Evolutionary conservation across 2,888 invertebrate species (phyloP).

Genomic region (Trisateles emortualis): DNA sequence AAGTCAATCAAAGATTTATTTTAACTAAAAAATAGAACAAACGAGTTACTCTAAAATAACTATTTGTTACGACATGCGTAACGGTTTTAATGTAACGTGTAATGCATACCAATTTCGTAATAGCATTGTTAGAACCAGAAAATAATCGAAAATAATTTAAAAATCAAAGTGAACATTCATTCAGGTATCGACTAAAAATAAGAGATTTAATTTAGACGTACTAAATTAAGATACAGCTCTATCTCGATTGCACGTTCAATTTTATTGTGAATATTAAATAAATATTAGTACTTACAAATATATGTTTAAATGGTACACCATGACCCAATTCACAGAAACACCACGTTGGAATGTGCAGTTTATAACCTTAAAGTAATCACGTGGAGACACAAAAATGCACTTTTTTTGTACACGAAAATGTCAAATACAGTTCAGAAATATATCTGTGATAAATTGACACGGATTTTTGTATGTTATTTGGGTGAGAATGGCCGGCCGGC

Average conservation of each 20-base stretch:
- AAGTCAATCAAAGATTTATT: slow-evolving; percentile 3
- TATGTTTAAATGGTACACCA: slow-evolving; percentile 45
- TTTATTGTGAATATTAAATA: slow-evolving; percentile 9
- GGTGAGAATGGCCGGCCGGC: slow-evolving; percentile 64
- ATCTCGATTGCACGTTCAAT: slow-evolving; percentile 20
- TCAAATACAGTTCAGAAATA: slow-evolving; percentile 17
- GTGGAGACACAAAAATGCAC: slow-evolving; percentile 41
- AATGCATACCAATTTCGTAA: slow-evolving; percentile 13
- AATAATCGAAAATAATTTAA: slow-evolving; percentile 14
- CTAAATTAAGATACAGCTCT: slow-evolving; percentile 25
- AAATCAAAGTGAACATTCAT: slow-evolving; percentile 11
- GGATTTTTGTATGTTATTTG: slow-evolving; percentile 42
- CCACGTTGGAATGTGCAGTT: slow-evolving; percentile 49
- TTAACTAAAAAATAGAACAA: background rate
- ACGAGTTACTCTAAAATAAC: slow-evolving; percentile 13
- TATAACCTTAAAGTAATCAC: slow-evolving; percentile 58
- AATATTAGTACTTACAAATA: slow-evolving; percentile 49
- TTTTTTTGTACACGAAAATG: slow-evolving; percentile 26
- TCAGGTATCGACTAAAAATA: slow-evolving; percentile 37
- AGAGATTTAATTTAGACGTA: slow-evolving; percentile 29
- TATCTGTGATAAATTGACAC: slow-evolving; percentile 31
- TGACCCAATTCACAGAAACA: slow-evolving; percentile 61
- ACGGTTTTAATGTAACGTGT: slow-evolving; percentile 14
- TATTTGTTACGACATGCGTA: slow-evolving; percentile 14
- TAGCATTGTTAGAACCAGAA: background rate